Conservation (phyloP, 2,797 vertebrate genomes). For the Tragopan temminckii region DNA sequence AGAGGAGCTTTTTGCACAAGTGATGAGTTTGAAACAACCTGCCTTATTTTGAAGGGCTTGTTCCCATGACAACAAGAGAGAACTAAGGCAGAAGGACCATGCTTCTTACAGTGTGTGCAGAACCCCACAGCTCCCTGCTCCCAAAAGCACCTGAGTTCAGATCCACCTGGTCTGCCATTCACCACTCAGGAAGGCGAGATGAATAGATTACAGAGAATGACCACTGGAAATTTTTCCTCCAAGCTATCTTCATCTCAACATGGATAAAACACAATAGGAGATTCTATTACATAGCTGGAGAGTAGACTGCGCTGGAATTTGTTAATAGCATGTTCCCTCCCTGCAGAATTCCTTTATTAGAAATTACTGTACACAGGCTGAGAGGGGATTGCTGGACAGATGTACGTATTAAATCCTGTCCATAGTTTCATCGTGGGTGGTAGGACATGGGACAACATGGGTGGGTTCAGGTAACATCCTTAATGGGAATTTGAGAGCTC, state of each 20-base stretch:
- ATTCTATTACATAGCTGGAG: background rate
- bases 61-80: slow-evolving; percentile 56
- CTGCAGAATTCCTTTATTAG: slow-evolving; percentile 1
- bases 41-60: slow-evolving; percentile 28
- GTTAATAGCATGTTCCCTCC: background rate
- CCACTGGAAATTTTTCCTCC: background rate
- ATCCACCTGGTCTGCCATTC: background rate
- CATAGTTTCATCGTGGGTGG: background rate
- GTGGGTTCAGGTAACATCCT: background rate
- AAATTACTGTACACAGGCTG: background rate
- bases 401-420: background rate
- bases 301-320: background rate
- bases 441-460: background rate
- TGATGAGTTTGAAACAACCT: slow-evolving; percentile 22
- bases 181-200: background rate
- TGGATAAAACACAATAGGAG: background rate
- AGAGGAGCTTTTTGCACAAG: background rate
- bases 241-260: background rate
- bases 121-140: background rate
- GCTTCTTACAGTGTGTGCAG: background rate
- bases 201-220: background rate
- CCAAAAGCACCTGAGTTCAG: background rate
- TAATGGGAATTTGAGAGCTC: background rate
- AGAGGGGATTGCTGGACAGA: background rate
- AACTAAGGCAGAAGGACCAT: background rate